phyloP scores from a whole-genome alignment of 2,113 vertebrate genomes.

The Cebus imitator region DNA sequence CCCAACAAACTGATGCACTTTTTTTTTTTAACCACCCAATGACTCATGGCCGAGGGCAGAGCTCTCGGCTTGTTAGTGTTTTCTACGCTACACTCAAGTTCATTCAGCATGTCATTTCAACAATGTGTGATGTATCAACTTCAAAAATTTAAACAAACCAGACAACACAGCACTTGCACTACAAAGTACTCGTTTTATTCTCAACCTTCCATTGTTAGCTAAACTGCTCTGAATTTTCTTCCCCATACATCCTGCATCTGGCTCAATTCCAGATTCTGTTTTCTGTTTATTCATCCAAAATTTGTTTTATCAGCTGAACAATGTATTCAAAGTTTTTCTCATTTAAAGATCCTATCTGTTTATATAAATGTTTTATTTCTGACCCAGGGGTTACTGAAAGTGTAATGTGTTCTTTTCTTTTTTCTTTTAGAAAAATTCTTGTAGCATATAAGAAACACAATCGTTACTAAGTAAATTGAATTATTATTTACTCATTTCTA shows the following conservation, averaged over 20 bases:
- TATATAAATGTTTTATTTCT: background rate
- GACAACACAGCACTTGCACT: constrained; percentile 17
- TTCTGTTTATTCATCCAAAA: constrained; percentile 60
- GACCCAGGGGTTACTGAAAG: background rate
- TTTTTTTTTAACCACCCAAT: constrained; percentile 32
- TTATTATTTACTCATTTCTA: background rate
- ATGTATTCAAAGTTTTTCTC: background rate
- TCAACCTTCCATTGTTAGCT: background rate
- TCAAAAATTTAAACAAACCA: constrained; percentile 62
- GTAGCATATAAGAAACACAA: background rate
- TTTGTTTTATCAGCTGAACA: background rate
- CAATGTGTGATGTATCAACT: constrained; percentile 49
- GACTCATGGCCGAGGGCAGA: constrained; percentile 23
- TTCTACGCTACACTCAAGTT: background rate
- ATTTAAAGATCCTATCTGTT: background rate
- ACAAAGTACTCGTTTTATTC: background rate
- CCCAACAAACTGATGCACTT: constrained; percentile 16
- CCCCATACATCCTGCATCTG: background rate
- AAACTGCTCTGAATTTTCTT: constrained; percentile 15
- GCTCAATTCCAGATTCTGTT: background rate
- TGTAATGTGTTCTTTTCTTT: background rate
- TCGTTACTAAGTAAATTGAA: background rate
- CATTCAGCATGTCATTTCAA: constrained; percentile 45
- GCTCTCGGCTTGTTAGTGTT: constrained; percentile 34
- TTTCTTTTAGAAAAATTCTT: background rate